These are phyloP conservation scores for Drosophila recens DNA, from an alignment of 2,888 invertebrate genomes.

Conservation along the genomic window DNA sequence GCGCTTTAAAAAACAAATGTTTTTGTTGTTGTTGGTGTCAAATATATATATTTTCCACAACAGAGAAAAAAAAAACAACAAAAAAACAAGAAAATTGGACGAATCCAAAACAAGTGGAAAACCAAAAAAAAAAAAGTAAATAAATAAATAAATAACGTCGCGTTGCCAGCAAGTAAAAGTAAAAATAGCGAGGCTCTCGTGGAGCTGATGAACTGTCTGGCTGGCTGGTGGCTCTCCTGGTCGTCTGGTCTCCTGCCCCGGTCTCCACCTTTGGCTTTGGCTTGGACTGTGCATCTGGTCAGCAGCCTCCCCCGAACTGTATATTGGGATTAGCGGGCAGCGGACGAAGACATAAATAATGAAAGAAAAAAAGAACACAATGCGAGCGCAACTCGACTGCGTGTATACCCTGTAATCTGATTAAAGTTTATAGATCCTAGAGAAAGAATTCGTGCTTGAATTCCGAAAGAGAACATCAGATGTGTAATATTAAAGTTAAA, in stretches of 20 bases:
- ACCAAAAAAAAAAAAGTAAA: constrained; percentile 20
- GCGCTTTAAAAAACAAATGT: constrained; percentile 49
- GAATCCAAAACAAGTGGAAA: constrained; percentile 47
- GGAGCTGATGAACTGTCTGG: constrained; percentile 51
- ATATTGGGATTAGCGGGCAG: constrained; percentile 34
- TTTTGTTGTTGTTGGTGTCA: constrained; percentile 38
- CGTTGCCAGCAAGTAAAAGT: constrained; percentile 36
- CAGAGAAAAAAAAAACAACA: constrained; percentile 20
- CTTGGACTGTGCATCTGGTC: constrained; percentile 21
- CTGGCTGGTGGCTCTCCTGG: constrained; percentile 1
- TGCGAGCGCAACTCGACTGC: neutral
- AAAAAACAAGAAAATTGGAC: constrained; percentile 26
- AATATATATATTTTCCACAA: constrained; percentile 30
- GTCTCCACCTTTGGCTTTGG: constrained; percentile 11
- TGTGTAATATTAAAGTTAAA: no score
- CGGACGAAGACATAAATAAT: constrained; percentile 34
- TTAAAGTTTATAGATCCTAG: neutral
- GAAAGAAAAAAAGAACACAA: constrained; percentile 6
- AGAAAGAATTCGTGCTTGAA: no score
- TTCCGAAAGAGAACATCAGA: no score
- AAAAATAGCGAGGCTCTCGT: constrained; percentile 49
- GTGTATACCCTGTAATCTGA: constrained; percentile 22
- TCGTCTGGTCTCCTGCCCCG: constrained; percentile 1
- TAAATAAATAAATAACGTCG: constrained; percentile 20
- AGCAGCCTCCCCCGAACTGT: constrained; percentile 18